Percentiles rank a stretch among this genome's conserved stretches.
phyloP scores from a whole-genome alignment of 2,797 vertebrate species.

The Erpetoichthys calabaricus region DNA sequence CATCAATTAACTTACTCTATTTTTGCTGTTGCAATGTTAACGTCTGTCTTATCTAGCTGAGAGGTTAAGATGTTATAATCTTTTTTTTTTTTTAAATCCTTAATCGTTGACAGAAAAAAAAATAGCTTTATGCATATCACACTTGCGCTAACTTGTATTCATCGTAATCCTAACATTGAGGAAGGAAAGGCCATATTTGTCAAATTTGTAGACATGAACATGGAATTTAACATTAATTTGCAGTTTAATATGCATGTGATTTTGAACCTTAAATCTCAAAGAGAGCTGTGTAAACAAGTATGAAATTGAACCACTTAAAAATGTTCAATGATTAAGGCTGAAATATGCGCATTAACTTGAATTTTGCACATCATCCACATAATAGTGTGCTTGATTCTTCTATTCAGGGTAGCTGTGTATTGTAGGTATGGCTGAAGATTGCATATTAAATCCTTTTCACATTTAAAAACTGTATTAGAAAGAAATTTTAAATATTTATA shows the following conservation, averaged over 20 bases:
- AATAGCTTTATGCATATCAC: conserved; percentile 21
- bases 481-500: no score
- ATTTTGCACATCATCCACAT: conserved; percentile 4
- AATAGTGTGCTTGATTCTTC: background rate
- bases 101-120: conserved; percentile 25
- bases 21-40: conserved; percentile 21
- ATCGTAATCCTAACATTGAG: conserved; percentile 43
- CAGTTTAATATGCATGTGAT: conserved; percentile 53
- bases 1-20: conserved; percentile 37
- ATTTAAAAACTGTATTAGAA: no score
- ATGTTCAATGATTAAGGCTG: conserved; percentile 14
- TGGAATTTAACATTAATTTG: conserved; percentile 37
- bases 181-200: conserved; percentile 55
- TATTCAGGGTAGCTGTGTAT: no score
- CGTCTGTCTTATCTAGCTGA: conserved; percentile 37
- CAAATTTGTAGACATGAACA: conserved; percentile 35
- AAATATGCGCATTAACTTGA: conserved; percentile 27
- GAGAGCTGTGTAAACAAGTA: conserved; percentile 47
- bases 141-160: conserved; percentile 46
- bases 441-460: no score
- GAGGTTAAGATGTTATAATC: conserved; percentile 50
- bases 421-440: no score
- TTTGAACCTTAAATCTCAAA: conserved; percentile 41
- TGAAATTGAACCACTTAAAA: conserved; percentile 41
- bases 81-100: conserved; percentile 36